Evolutionary conservation across 2,113 vertebrate genomes (phyloP).

Genomic region (Corythaeola cristata): DNA sequence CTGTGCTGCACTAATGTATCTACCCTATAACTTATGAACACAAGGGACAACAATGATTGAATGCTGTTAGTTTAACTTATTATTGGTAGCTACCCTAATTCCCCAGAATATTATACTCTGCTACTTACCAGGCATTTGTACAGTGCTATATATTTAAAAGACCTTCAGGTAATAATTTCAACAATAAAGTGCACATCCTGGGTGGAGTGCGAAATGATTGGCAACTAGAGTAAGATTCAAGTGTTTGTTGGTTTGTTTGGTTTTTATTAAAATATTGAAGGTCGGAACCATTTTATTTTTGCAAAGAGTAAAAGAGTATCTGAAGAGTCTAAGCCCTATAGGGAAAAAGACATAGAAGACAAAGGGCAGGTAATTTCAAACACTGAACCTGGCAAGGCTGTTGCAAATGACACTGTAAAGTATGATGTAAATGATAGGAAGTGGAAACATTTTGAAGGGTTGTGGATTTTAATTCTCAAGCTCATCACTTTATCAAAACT

Average conservation of each 20-base stretch:
- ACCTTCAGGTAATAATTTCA: constrained; percentile 14
- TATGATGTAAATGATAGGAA: not conserved
- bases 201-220: not conserved
- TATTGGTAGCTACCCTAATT: not conserved
- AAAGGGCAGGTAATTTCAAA: not conserved
- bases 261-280: constrained; percentile 5
- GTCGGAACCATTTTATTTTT: not conserved
- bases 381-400: not conserved
- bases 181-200: not conserved
- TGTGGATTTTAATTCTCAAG: not conserved
- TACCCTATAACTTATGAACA: not conserved
- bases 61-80: not conserved
- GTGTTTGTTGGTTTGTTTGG: not conserved
- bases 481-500: not conserved
- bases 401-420: not conserved
- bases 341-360: not conserved
- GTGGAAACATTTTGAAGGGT: not conserved
- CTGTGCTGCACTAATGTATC: not conserved
- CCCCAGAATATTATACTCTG: not conserved
- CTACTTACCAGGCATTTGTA: not conserved
- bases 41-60: not conserved
- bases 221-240: not conserved
- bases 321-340: not conserved
- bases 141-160: not conserved
- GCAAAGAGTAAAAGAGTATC: not conserved